A percentile compares a stretch with the other conserved stretches of the same genome.
Evolutionary conservation across 2,113 vertebrate genomes (phyloP).

Genomic region (Aspiorhynchus laticeps): DNA sequence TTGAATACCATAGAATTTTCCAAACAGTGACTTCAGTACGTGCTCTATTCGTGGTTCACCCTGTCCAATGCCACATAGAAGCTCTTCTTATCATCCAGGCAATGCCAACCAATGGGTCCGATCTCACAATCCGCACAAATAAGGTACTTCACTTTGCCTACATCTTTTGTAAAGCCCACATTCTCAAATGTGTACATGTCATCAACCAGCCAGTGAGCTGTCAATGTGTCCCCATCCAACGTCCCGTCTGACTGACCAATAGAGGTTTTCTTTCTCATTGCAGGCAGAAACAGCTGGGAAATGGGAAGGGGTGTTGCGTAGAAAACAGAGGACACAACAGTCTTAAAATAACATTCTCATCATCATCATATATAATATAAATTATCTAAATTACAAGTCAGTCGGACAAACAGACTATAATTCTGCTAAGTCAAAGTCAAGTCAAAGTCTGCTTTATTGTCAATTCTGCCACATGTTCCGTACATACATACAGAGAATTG

Average conservation of each 20-base stretch:
- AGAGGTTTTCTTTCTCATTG: constrained; percentile 88
- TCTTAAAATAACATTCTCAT: background rate
- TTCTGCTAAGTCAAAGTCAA: no score
- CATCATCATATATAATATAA: background rate
- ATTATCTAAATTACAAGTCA: background rate
- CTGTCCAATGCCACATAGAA: constrained; percentile 93
- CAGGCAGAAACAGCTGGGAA: constrained; percentile 88
- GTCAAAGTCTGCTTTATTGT: no score
- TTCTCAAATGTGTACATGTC: constrained; percentile 97
- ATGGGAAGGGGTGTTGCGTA: background rate
- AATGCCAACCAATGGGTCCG: constrained; percentile 97
- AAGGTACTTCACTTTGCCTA: constrained; percentile 92
- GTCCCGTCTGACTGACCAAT: constrained; percentile 68
- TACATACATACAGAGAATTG: no score
- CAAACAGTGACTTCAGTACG: constrained; percentile 30
- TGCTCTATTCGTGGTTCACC: constrained; percentile 83
- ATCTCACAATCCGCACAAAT: constrained; percentile 97
- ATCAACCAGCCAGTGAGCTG: constrained; percentile 90
- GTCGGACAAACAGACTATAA: background rate
- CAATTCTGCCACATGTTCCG: no score
- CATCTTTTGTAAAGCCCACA: constrained; percentile 95
- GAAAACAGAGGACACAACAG: background rate
- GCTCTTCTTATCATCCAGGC: constrained; percentile 90
- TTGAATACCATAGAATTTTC: constrained; percentile 38
- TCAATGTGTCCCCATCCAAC: constrained; percentile 83